Evolutionary conservation across 1,140 invertebrate species (phyloP), one percentile per base, ranked within the genome.

Genomic region (Sipha flava): DNA sequence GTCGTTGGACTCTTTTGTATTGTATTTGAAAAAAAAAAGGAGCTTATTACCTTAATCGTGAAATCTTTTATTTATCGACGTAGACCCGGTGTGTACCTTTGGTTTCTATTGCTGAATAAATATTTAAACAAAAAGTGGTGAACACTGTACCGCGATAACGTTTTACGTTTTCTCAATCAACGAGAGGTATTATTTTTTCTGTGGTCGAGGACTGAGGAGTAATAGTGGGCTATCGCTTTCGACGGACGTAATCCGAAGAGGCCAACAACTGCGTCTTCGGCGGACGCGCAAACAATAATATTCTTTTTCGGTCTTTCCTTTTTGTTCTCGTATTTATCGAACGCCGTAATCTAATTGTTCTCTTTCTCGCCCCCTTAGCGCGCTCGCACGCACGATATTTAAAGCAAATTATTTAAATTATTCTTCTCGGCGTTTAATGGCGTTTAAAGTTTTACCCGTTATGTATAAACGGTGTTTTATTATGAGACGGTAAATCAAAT

Each of bases 401-500:
- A 43, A 16, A 68, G 64, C 10, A 21, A 43, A 68, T 43, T 68
- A 23, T 68, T 68, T 43, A 43, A 68, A 68, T 68, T 68, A 43
- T 43, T 68, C 34, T 34, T 2, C 37, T 68, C 64, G 21, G 21
- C 64, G 64, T 43, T 68, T 68, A 43, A 68, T 43, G 29, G 3
- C 64, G 34, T 64, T 64, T 37, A 43, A 68, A 68, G 21, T 43
- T 68, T 16, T 45, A 45, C 14, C 23, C 62, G 62, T n/a, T 40
- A 23, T 45, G 18, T n/a, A n/a, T 29, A 29, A 45, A 68, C 40
- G 37, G 18, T 43, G 64, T 45, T 68, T 68, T 68, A 68, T 68
- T 68, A 68, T 26, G 40, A 66, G 64, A 68, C 64, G 14, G 64
- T 68, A 45, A 45, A 68, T 68, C 64, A 68, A 68, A 68, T 45